phyloP scores from a whole-genome alignment of 2,113 vertebrate species.

The Cairina moschata region DNA sequence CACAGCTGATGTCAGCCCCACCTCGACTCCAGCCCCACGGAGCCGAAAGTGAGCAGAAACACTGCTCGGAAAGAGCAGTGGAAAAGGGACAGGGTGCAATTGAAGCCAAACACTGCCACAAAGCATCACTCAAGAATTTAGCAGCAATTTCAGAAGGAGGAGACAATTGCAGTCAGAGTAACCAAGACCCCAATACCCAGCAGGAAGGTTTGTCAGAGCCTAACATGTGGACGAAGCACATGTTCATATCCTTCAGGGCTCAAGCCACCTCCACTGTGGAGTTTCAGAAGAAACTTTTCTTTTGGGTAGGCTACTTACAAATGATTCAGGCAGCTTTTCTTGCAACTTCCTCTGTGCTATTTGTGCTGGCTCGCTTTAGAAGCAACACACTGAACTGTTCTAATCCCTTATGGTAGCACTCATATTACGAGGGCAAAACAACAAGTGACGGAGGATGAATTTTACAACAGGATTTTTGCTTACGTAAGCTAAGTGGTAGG shows the following conservation, averaged over 20 bases:
- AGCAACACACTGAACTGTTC: not conserved
- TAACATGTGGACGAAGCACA: not conserved
- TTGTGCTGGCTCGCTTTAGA: not conserved
- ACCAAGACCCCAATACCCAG: fast-evolving
- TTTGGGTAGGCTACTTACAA: not conserved
- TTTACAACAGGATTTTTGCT: not conserved
- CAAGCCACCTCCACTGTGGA: not conserved
- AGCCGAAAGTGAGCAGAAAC: not conserved
- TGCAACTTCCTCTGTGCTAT: not conserved
- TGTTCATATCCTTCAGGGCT: not conserved
- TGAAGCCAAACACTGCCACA: not conserved
- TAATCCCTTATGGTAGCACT: not conserved
- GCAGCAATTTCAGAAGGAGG: not conserved
- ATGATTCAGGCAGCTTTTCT: not conserved
- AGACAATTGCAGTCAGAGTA: not conserved
- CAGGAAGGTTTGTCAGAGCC: not conserved
- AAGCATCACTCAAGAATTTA: not conserved
- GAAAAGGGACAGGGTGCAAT: not conserved
- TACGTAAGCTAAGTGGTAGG: not conserved
- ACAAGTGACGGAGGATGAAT: not conserved
- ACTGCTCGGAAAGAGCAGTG: not conserved
- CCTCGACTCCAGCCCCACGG: not conserved
- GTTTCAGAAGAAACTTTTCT: not conserved
- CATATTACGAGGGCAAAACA: not conserved
- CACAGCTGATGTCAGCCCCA: not conserved